Conservation (phyloP, 2,113 vertebrate species). For the Gobius niger region DNA sequence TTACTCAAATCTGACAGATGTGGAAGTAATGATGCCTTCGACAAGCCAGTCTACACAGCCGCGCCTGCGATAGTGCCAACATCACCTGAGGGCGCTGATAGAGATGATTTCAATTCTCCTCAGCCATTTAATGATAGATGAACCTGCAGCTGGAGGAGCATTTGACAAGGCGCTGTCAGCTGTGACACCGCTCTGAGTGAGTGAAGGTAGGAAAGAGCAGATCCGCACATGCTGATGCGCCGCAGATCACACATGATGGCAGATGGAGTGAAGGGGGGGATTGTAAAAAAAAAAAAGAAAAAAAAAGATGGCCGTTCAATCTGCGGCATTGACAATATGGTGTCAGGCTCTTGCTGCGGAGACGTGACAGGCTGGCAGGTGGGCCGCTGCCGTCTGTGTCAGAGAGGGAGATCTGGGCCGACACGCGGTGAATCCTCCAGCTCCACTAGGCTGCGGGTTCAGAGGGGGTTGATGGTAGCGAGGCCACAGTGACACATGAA, state of each 20-base stretch:
- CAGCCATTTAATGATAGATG: constrained; percentile 73
- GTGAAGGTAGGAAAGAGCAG: constrained; percentile 54
- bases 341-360: constrained; percentile 63
- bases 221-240: constrained; percentile 38
- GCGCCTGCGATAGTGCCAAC: constrained; percentile 44
- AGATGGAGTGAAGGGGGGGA: constrained; percentile 62
- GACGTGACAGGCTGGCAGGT: constrained; percentile 72
- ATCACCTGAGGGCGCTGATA: constrained; percentile 62
- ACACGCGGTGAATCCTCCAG: constrained; percentile 48
- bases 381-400: constrained; percentile 66
- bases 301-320: constrained; percentile 60
- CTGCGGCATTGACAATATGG: constrained; percentile 67
- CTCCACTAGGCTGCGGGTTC: constrained; percentile 46
- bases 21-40: constrained; percentile 65
- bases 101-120: constrained; percentile 73
- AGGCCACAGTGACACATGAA: constrained; percentile 54
- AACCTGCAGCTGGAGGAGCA: constrained; percentile 64
- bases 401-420: constrained; percentile 67
- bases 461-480: constrained; percentile 49
- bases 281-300: constrained; percentile 33
- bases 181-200: constrained; percentile 65
- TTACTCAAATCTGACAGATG: constrained; percentile 70
- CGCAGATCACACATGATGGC: constrained; percentile 63
- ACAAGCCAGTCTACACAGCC: constrained; percentile 50
- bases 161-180: constrained; percentile 72